phyloP scores from a whole-genome alignment of 2,113 vertebrate genomes.

The Brienomyrus brachyistius region DNA sequence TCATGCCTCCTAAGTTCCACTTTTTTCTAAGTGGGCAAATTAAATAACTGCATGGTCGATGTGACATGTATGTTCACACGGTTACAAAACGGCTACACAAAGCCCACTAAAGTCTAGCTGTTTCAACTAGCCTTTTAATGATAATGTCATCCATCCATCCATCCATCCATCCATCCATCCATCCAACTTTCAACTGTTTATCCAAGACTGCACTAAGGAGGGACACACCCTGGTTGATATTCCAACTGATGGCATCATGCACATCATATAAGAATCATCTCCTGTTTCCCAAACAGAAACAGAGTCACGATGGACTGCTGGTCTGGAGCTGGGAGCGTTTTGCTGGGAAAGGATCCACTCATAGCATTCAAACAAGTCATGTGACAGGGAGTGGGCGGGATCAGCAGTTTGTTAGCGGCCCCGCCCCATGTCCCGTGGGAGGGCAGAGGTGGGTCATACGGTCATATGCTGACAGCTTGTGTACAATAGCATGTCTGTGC shows the following conservation, averaged over 20 bases:
- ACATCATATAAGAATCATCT: neutral
- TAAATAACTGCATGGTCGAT: neutral
- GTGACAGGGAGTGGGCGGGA: neutral
- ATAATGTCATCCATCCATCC: neutral
- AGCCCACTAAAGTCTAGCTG: neutral
- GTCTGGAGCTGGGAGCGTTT: neutral
- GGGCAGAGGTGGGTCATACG: conserved; percentile 8
- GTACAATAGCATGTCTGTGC: conserved; percentile 3
- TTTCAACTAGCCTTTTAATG: neutral
- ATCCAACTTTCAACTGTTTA: neutral
- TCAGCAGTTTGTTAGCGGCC: neutral
- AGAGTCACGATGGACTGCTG: neutral
- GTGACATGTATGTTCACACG: neutral
- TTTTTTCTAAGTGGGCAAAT: neutral
- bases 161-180: neutral
- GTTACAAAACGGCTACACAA: neutral
- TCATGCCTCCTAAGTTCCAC: neutral
- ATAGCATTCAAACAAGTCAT: neutral
- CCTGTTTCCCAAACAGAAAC: neutral
- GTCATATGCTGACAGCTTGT: conserved; percentile 2
- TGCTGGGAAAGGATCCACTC: neutral
- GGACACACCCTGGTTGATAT: neutral
- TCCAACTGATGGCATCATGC: neutral
- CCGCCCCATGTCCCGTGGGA: neutral
- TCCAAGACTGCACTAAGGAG: neutral